Conservation (phyloP, 2,888 invertebrate species). For the Ophraella communa region DNA sequence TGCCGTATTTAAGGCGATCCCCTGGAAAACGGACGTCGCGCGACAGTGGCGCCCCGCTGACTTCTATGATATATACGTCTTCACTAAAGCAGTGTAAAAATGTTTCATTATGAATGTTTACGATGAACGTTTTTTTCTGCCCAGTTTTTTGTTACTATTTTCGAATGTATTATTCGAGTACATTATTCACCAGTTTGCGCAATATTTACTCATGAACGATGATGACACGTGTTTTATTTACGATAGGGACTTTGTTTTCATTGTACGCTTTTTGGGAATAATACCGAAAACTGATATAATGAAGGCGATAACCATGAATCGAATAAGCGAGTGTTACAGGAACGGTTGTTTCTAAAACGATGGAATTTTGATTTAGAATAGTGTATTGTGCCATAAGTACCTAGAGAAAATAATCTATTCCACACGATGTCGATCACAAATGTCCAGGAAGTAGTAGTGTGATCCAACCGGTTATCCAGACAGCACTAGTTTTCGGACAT, state of each 20-base stretch:
- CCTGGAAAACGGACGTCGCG: slow-evolving; percentile 43
- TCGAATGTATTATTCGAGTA: neutral
- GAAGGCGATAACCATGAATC: neutral
- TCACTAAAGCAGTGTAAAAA: slow-evolving; percentile 29
- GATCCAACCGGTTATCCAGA: too few relatives aligned
- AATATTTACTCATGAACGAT: slow-evolving; percentile 3
- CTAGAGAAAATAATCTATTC: neutral
- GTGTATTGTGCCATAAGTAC: neutral
- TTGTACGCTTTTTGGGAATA: neutral
- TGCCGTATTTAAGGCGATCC: slow-evolving; percentile 48
- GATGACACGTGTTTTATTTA: neutral
- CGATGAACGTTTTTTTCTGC: slow-evolving; percentile 30
- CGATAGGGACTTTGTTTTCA: neutral
- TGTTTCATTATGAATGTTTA: slow-evolving; percentile 34
- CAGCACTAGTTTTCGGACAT: too few relatives aligned
- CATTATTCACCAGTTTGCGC: slow-evolving; percentile 9
- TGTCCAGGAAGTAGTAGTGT: too few relatives aligned
- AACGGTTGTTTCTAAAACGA: neutral
- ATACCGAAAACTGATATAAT: neutral
- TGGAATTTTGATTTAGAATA: neutral
- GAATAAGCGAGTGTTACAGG: neutral
- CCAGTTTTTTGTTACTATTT: slow-evolving; percentile 17
- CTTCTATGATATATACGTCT: slow-evolving; percentile 36
- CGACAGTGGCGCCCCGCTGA: slow-evolving; percentile 44
- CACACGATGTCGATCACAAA: too few relatives aligned